Percentiles rank a stretch among this genome's conserved stretches.
phyloP scores from a whole-genome alignment of 2,888 invertebrate species.

The Aphodius sticticus region DNA sequence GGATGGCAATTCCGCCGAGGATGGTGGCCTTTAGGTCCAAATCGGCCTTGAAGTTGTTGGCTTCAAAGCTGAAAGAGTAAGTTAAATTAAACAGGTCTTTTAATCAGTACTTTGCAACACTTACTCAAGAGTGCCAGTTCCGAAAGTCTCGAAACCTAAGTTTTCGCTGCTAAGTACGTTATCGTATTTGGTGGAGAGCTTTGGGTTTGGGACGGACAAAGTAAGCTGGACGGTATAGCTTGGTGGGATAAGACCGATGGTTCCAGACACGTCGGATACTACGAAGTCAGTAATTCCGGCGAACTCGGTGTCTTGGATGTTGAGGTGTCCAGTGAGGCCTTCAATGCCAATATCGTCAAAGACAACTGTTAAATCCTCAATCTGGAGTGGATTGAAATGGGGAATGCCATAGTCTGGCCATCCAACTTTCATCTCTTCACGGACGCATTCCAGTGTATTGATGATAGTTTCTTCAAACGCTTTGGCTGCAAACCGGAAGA shows the following conservation, averaged over 20 bases:
- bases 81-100: neutral
- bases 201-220: slow-evolving; percentile 25
- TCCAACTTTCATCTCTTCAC: slow-evolving; percentile 16
- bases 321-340: slow-evolving; percentile 20
- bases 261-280: slow-evolving; percentile 14
- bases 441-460: slow-evolving; percentile 16
- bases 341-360: neutral
- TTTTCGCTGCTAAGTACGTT: neutral
- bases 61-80: slow-evolving; percentile 24
- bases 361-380: neutral
- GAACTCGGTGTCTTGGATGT: slow-evolving; percentile 8
- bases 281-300: slow-evolving; percentile 21
- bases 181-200: slow-evolving; percentile 22
- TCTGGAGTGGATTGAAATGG: slow-evolving; percentile 16
- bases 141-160: slow-evolving; percentile 16
- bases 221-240: slow-evolving; percentile 25
- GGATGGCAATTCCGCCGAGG: slow-evolving; percentile 16
- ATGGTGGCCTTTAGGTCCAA: slow-evolving; percentile 24
- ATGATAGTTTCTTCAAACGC: slow-evolving; percentile 20
- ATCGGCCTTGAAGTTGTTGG: slow-evolving; percentile 25
- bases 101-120: slow-evolving; percentile 6
- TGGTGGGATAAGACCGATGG: slow-evolving; percentile 31
- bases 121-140: slow-evolving; percentile 28
- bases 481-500: no score
- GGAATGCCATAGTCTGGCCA: slow-evolving; percentile 23